Evolutionary conservation across 2,888 invertebrate genomes (phyloP).

Genomic region (Epistrophe grossulariae): DNA sequence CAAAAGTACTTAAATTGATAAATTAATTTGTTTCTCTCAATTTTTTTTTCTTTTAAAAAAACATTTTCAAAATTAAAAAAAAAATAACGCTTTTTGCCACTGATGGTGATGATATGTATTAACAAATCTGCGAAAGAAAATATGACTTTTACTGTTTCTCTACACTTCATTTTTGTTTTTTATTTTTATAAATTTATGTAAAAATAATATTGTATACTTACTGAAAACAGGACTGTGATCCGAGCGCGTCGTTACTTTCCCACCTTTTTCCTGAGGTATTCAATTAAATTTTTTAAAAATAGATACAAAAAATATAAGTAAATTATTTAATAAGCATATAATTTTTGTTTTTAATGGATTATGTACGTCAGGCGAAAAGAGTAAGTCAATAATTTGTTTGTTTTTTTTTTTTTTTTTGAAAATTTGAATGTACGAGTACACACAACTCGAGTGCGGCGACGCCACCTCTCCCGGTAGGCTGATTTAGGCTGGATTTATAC

Average conservation of each 20-base stretch:
- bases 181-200: not conserved
- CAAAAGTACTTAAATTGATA: no score
- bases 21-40: no score
- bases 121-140: no score
- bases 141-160: no score
- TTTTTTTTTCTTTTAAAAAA: no score
- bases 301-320: conserved; percentile 46
- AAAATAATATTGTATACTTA: conserved; percentile 85
- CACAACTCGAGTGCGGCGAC: no score
- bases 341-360: not conserved
- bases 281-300: conserved; percentile 61
- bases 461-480: no score
- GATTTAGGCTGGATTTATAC: no score
- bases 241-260: conserved; percentile 92
- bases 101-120: no score
- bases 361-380: conserved; percentile 21
- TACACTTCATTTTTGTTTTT: not conserved
- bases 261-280: conserved; percentile 92
- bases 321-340: conserved; percentile 18
- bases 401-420: not conserved
- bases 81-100: no score
- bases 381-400: conserved; percentile 12
- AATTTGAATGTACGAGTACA: not conserved
- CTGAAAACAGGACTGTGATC: conserved; percentile 95
- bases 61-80: no score